Evolutionary conservation across 2,888 invertebrate genomes (phyloP).

Genomic region (Nowickia ferox): DNA sequence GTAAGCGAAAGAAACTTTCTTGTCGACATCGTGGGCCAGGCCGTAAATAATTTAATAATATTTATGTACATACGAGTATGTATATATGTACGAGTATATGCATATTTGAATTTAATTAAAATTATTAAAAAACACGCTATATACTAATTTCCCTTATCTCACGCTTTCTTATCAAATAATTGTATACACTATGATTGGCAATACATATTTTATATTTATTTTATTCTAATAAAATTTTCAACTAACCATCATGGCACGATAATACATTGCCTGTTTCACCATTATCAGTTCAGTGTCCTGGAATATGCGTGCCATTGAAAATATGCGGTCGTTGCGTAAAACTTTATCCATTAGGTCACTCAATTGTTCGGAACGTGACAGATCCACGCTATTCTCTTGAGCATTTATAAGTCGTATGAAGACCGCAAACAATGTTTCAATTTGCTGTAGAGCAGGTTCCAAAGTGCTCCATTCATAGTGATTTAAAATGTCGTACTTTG

Average conservation of each 20-base stretch:
- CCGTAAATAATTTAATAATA: no score
- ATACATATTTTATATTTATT: conserved; percentile 1
- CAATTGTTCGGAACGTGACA: conserved; percentile 84
- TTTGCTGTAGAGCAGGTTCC: conserved; percentile 85
- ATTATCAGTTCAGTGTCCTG: conserved; percentile 86
- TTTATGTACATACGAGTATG: no score
- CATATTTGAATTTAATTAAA: background rate
- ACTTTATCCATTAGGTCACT: conserved; percentile 87
- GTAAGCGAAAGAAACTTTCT: no score
- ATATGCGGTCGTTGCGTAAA: conserved; percentile 85
- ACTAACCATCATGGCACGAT: conserved; percentile 87
- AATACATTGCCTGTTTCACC: conserved; percentile 87
- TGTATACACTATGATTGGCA: background rate
- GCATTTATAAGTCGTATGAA: conserved; percentile 80
- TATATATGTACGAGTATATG: no score
- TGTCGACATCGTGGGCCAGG: no score
- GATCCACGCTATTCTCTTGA: conserved; percentile 79
- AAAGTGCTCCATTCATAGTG: conserved; percentile 88
- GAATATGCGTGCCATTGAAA: conserved; percentile 85
- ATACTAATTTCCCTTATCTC: conserved; percentile 6
- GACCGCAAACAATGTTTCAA: conserved; percentile 87
- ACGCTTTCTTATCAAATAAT: conserved; percentile 18
- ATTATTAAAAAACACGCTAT: conserved; percentile 21
- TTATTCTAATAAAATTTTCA: conserved; percentile 16
- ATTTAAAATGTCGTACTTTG: conserved; percentile 79